Base-by-base conservation (phyloP, 2,797 vertebrate genomes). In the Periparus ater region DNA sequence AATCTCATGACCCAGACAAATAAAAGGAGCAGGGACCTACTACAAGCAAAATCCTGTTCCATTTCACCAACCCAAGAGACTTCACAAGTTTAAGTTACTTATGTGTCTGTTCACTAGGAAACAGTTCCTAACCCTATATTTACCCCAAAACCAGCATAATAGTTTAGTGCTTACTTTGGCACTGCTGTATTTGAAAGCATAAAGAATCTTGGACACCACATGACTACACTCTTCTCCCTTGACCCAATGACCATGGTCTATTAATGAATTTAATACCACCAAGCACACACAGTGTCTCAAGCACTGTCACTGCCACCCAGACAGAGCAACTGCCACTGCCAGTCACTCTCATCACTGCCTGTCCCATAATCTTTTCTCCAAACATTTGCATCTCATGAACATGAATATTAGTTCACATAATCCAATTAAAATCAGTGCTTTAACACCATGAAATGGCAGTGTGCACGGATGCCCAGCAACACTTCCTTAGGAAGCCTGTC, bases 241-340 rank as follows among this genome's bases (percentile, higher is more conserved):
- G 20, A 53, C 44, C 25, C 36, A 63, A 5, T 8, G 57, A 36
- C 20, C 72, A 36, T 0, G 4, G 17, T 23, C 27, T 81, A 9
- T 12, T 12, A 25, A 30, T 11, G 18, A 75, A n/a, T 70, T 55
- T 29, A 50, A 17, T 13, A 45, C 13, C 42, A 55, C 13, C 3
- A 1, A 40, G 26, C 7, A 6, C 4, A 5, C 25, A n/a, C 7
- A 6, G 22, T 9, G 11, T 7, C 38, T 36, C 9, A 2, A 55
- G 34, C 23, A 13, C 44, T 22, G 21, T 4, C 36, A 50, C 23
- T 26, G 48, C 15, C 23, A 44, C 17, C 7, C 38, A 23, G 58
- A 25, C 44, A 68, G 1, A 1, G 70, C 6, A 3, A 50, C 77
- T n/a, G 34, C 78, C 32, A 25, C 74, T 47, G 54, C 38, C 70